phyloP scores from a whole-genome alignment of 2,113 vertebrate species.

The Grallaria varia region DNA sequence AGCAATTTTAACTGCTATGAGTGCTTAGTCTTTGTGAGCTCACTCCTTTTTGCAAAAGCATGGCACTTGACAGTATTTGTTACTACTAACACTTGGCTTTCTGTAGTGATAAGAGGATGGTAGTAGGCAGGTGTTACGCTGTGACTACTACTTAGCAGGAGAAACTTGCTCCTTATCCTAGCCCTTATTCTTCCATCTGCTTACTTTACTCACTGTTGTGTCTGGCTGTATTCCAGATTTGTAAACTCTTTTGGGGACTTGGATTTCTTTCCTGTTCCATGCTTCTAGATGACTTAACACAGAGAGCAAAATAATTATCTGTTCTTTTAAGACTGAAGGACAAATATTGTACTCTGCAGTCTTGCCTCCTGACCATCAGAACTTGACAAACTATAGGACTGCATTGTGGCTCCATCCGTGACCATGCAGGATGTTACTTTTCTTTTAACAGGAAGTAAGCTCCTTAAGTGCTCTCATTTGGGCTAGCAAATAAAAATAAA shows the following conservation, averaged over 20 bases:
- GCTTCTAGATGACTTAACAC: neutral
- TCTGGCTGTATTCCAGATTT: slow-evolving; percentile 23
- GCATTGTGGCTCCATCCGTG: neutral
- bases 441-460: neutral
- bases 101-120: slow-evolving; percentile 20
- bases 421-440: neutral
- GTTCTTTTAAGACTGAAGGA: neutral
- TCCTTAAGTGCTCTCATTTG: neutral
- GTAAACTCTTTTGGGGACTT: neutral
- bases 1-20: neutral
- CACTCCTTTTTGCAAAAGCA: slow-evolving; percentile 10
- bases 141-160: slow-evolving; percentile 42
- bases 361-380: neutral
- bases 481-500: neutral
- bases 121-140: slow-evolving; percentile 63
- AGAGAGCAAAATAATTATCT: neutral
- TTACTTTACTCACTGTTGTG: slow-evolving; percentile 43
- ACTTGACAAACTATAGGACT: neutral
- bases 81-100: slow-evolving; percentile 56
- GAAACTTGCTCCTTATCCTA: slow-evolving; percentile 51
- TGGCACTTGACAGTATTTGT: slow-evolving; percentile 52
- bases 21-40: neutral
- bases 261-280: neutral
- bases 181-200: slow-evolving; percentile 55
- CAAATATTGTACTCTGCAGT: neutral